These are phyloP conservation scores for Mercenaria mercenaria DNA, from an alignment of 1,140 invertebrate species.

Conservation along the genomic window DNA sequence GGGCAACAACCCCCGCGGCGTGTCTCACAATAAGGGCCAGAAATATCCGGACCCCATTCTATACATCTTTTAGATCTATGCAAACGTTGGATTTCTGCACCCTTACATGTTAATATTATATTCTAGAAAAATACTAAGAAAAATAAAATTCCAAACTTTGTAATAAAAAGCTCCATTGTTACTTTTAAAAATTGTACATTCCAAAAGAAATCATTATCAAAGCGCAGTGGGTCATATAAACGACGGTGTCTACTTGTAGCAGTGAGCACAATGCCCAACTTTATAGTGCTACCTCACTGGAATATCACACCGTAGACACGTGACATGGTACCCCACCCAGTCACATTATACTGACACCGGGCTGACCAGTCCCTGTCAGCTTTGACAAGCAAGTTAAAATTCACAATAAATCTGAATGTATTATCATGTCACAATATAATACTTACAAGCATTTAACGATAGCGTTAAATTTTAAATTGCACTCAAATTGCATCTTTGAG, in stretches of 20 bases:
- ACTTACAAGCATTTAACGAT: background rate
- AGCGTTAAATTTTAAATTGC: too few relatives aligned
- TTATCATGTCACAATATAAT: background rate
- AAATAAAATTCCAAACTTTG: constrained; percentile 1
- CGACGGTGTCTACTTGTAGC: too few relatives aligned
- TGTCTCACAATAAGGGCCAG: constrained; percentile 77
- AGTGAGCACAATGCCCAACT: too few relatives aligned
- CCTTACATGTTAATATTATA: background rate
- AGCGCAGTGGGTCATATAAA: too few relatives aligned
- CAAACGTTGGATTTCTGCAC: background rate
- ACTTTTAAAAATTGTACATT: too few relatives aligned
- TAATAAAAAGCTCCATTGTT: too few relatives aligned
- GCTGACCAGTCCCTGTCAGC: background rate
- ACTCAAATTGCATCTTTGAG: too few relatives aligned
- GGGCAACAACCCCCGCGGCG: constrained; percentile 62
- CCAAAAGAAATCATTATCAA: too few relatives aligned
- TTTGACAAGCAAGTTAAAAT: background rate
- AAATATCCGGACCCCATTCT: constrained; percentile 49
- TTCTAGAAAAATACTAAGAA: background rate
- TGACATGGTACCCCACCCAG: too few relatives aligned
- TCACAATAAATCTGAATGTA: background rate
- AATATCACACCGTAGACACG: too few relatives aligned
- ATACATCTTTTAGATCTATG: constrained; percentile 66
- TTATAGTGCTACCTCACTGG: too few relatives aligned
- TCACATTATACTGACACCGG: too few relatives aligned